These are phyloP conservation scores for Caenorhabditis sp. DNA, from an alignment of 2,888 invertebrate species.

Conservation along the genomic window DNA sequence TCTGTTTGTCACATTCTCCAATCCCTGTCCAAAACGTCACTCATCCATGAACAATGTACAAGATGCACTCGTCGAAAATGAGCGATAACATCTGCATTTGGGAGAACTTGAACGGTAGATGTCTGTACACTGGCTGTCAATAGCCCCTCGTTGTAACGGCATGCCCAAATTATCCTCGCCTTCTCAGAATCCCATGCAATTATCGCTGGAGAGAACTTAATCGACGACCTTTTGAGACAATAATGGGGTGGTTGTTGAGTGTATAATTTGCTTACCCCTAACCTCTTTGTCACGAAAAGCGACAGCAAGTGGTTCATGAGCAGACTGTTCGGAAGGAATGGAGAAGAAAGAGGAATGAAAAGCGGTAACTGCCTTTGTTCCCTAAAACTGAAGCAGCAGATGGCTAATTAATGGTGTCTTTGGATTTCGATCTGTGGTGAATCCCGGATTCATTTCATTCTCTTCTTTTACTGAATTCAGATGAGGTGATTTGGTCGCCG, in stretches of 20 bases:
- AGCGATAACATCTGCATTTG: constrained; percentile 49
- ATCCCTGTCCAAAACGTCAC: constrained; percentile 31
- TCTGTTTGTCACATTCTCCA: constrained; percentile 25
- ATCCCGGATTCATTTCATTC: not conserved
- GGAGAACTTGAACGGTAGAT: constrained; percentile 51
- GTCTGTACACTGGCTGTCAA: constrained; percentile 48
- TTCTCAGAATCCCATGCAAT: constrained; percentile 44
- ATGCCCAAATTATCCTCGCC: constrained; percentile 8
- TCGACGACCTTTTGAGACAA: constrained; percentile 52
- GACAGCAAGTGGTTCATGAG: constrained; percentile 10
- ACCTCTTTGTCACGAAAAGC: not conserved
- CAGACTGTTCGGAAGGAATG: constrained; percentile 5
- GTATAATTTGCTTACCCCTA: constrained; percentile 48
- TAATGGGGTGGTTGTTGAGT: constrained; percentile 49
- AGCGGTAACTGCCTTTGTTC: constrained; percentile 42
- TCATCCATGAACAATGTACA: constrained; percentile 42
- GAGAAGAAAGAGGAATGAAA: not conserved
- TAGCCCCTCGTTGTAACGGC: constrained; percentile 30
- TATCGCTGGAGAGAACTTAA: constrained; percentile 25
- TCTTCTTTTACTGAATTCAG: not conserved
- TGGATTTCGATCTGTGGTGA: not conserved
- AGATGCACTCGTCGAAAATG: constrained; percentile 28
- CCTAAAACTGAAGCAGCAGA: constrained; percentile 33
- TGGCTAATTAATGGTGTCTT: constrained; percentile 15
- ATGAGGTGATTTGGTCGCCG: no score